A percentile compares a stretch with the other conserved stretches of the same genome.
These are phyloP conservation scores for Drosophila cracens DNA, from an alignment of 2,888 invertebrate genomes.

Conservation along the genomic window DNA sequence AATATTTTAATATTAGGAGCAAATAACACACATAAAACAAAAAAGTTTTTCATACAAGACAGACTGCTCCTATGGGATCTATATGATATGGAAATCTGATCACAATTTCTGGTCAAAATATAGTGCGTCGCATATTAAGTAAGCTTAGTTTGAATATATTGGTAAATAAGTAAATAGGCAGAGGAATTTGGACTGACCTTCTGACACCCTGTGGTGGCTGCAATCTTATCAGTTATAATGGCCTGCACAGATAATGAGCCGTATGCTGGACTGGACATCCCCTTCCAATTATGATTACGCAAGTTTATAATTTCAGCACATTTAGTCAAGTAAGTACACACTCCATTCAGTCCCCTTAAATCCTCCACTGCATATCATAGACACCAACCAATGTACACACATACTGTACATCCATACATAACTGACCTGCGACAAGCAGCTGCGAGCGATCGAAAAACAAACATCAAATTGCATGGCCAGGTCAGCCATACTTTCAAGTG, in stretches of 20 bases:
- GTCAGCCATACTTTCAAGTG: conserved; percentile 1
- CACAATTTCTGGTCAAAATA: no score
- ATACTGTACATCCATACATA: conserved; percentile 4
- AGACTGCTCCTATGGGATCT: no score
- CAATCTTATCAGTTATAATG: conserved; percentile 6
- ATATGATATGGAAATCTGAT: no score
- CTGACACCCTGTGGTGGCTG: neutral
- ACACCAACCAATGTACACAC: neutral
- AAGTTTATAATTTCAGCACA: no score
- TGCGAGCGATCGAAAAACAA: conserved; percentile 33
- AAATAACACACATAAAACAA: neutral
- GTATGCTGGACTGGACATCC: conserved; percentile 5
- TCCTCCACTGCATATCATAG: neutral
- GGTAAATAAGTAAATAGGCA: no score
- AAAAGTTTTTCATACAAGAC: no score
- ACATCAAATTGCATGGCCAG: conserved; percentile 12
- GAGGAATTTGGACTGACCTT: conserved; percentile 9
- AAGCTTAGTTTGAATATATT: neutral
- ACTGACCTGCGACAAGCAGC: conserved; percentile 46
- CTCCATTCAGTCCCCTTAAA: neutral
- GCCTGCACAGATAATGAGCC: neutral
- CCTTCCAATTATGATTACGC: neutral
- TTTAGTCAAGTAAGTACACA: neutral
- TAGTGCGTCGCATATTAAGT: neutral
- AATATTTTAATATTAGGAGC: neutral